Conservation (phyloP, 1,140 invertebrate species). For the Phocides pigmalion region DNA sequence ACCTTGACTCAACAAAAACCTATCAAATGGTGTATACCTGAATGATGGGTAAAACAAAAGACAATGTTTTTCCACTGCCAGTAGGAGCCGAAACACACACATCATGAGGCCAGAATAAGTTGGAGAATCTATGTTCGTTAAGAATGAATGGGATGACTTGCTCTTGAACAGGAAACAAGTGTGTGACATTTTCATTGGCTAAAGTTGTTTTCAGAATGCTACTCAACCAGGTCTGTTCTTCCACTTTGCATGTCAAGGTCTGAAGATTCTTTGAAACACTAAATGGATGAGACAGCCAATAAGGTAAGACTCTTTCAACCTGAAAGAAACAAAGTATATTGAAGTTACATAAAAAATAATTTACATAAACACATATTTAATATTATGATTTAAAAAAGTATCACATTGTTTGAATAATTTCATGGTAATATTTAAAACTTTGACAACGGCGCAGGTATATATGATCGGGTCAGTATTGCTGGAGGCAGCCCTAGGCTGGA, state of each 20-base stretch:
- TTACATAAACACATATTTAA: no score
- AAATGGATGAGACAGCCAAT: constrained; percentile 93
- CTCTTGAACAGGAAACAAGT: constrained; percentile 95
- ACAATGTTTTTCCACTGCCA: constrained; percentile 98
- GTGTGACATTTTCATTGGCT: constrained; percentile 88
- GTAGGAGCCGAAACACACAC: constrained; percentile 99
- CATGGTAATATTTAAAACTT: no score
- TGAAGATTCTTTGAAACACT: constrained; percentile 89
- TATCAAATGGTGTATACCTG: constrained; percentile 85
- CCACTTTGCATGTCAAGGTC: constrained; percentile 84
- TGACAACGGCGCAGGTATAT: no score
- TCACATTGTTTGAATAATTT: no score
- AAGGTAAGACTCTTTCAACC: constrained; percentile 90
- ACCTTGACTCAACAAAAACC: no score
- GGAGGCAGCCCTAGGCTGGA: no score
- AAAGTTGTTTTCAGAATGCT: constrained; percentile 86
- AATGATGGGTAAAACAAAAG: constrained; percentile 96
- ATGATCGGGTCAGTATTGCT: no score
- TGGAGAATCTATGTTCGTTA: constrained; percentile 84
- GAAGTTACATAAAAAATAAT: no score
- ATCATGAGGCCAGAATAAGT: constrained; percentile 90
- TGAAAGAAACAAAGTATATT: constrained; percentile 39
- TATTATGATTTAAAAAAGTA: no score
- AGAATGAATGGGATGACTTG: constrained; percentile 93
- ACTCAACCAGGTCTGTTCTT: constrained; percentile 86